phyloP scores from a whole-genome alignment of 2,888 invertebrate species.

The Tipula helvola region DNA sequence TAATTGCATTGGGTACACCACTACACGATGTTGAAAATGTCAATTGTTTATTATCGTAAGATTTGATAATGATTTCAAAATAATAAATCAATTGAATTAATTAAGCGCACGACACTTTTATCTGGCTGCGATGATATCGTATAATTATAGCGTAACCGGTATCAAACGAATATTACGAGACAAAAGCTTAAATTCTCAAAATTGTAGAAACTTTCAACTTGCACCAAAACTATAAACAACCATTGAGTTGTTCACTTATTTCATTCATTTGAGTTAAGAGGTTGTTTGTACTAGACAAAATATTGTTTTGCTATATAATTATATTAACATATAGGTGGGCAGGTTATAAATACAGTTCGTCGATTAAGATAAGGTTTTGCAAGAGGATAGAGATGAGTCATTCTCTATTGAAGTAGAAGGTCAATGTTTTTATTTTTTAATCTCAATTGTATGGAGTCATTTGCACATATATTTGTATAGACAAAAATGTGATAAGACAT shows the following conservation, averaged over 20 bases:
- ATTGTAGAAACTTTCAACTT: not conserved
- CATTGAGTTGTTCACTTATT: not conserved
- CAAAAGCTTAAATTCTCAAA: not conserved
- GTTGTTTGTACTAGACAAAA: not conserved
- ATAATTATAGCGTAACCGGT: not conserved
- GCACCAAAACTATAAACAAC: not conserved
- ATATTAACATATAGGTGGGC: not conserved
- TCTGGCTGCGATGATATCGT: not conserved
- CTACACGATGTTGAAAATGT: too few relatives aligned
- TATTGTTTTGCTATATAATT: not conserved
- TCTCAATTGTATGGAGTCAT: not conserved
- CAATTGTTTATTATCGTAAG: not conserved
- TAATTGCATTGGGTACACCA: too few relatives aligned
- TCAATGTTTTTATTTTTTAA: not conserved
- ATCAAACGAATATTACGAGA: not conserved
- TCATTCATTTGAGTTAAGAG: not conserved
- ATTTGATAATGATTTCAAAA: not conserved
- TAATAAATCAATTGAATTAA: not conserved
- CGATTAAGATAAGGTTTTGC: not conserved
- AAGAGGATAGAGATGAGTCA: not conserved
- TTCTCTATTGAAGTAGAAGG: not conserved
- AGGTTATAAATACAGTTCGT: not conserved
- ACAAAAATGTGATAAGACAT: not conserved
- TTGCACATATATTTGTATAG: not conserved
- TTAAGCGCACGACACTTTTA: too few relatives aligned